A percentile compares a stretch with the other conserved stretches of the same genome.
Conservation (phyloP, 2,888 invertebrate genomes). For the Drosophila neonasuta region DNA sequence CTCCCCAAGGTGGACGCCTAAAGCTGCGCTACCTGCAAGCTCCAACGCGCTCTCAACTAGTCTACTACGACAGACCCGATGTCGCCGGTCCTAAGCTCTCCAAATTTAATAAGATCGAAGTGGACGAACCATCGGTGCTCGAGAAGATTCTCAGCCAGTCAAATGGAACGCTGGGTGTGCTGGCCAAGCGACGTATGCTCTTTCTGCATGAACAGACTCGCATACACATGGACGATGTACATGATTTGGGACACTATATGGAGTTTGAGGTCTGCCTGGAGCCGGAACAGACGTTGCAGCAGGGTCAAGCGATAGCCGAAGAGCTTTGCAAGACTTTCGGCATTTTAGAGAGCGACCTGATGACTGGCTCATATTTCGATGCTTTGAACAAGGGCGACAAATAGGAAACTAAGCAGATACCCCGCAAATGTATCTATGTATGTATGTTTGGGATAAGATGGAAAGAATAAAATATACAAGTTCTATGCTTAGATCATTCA, state of each 20-base stretch:
- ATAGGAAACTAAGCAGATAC: not conserved
- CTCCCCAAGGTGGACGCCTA: slow-evolving; percentile 78
- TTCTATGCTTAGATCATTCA: not conserved
- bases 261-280: slow-evolving; percentile 86
- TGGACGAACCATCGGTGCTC: slow-evolving; percentile 83
- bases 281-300: slow-evolving; percentile 83
- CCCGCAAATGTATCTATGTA: not conserved
- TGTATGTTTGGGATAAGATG: too few species aligned
- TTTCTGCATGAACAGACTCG: slow-evolving; percentile 90
- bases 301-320: slow-evolving; percentile 84
- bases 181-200: slow-evolving; percentile 89
- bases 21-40: slow-evolving; percentile 79
- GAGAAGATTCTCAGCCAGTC: slow-evolving; percentile 84
- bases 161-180: slow-evolving; percentile 88
- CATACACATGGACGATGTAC: slow-evolving; percentile 93
- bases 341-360: slow-evolving; percentile 83
- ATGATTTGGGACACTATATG: slow-evolving; percentile 85
- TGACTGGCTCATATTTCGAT: slow-evolving; percentile 85
- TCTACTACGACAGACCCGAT: slow-evolving; percentile 91
- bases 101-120: slow-evolving; percentile 86
- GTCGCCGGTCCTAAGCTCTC: slow-evolving; percentile 90
- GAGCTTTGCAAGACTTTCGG: slow-evolving; percentile 83
- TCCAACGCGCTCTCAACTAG: slow-evolving; percentile 84
- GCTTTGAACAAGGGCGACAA: slow-evolving; percentile 45
- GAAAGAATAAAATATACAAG: not conserved